Evolutionary conservation across 2,888 invertebrate genomes (phyloP), one percentile per base, ranked within the genome.

Genomic region (Brachypterus glaber): DNA sequence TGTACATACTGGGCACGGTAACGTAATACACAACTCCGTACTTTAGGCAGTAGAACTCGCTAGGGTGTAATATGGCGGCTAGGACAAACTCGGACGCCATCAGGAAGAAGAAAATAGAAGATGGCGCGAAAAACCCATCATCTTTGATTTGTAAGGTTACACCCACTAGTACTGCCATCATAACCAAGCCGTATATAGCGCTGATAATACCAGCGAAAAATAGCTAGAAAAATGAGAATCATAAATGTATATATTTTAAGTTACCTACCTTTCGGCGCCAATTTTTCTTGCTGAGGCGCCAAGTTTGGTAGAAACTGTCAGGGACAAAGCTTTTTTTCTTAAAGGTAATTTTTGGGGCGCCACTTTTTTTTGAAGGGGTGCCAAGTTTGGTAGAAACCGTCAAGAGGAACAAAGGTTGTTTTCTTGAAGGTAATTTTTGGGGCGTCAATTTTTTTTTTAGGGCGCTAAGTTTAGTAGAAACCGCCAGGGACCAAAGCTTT

Each of bases 1-100:
- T 79, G 63, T 93, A 95, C 84, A 93, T 93, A 47, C 90, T 87
- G 0, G 95, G 95, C 35, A 95, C 89, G 4, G 91, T 87, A 31
- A 95, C 78, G 60, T 86, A 86, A 62, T 95, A 95, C 26, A 95
- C 76, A 41, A 77, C 58, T 11, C 85, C 75, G 51, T 79, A 82
- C 24, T 80, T 60, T n/a, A 92, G 63, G 46, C 88, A 89, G 30
- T 68, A 62, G 35, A 82, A 71, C 64, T 90, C 90, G 58, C 77
- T 74, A 0, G 91, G 91, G 64, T 92, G 92, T 29, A 91, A 58
- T 0, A 81, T 54, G 0, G 75, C 82, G 33, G 71, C 74, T 34
- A 79, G 55, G 40, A 79, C 70, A 57, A 81, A 75, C 57, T 83
- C 81, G 35, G 44, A 45, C 33, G 45, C 40, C 12, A 87, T 77